Evolutionary conservation across 2,113 vertebrate species (phyloP), one percentile per base, ranked within the genome.

Genomic region (Muntiacus muntjak): DNA sequence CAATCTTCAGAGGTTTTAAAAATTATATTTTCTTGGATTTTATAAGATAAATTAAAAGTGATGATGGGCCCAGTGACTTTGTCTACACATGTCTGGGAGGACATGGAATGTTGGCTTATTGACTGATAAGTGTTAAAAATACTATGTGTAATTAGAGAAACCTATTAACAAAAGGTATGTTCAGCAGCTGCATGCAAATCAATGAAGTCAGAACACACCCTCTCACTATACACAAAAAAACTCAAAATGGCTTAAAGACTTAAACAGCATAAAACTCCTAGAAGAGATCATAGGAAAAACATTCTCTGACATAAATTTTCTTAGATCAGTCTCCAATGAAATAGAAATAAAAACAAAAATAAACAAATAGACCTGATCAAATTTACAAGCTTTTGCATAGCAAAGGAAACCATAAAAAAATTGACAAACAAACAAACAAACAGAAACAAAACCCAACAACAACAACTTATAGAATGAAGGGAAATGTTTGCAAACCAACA

Each of bases 61-160:
- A 94, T 90, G 25, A 83, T 89, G 55, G 58, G 3, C 15, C 67
- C 30, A 62, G 28, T 93, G 91, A 43, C n/a, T 84, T 96, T 64
- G 3, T 67, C 57, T 94, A 85, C 5, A 52, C 12, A 30, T 74
- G 7, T 81, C 26, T 55, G 33, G 11, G 8, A 96, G 26, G 40
- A 86, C 2, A 14, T 79, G 25, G 83, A 17, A 58, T 58, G 57
- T 64, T 86, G 40, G 21, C 40, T 92, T 89, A 64, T 30, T 76
- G 25, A 97, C 74, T 67, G 54, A 92, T 62, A 54, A 2, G 1
- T 57, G n/a, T 87, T 93, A 88, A 96, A 96, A 95, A 96, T 74
- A n/a, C 5, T 96, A 54, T 40, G 87, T 89, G 30, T 88, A 96
- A 83, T 95, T 81, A 87, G 58, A 87, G 95, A 78, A 64, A 36